Evolutionary conservation across 2,888 invertebrate species (phyloP).

Genomic region (Epinotia brunnichana): DNA sequence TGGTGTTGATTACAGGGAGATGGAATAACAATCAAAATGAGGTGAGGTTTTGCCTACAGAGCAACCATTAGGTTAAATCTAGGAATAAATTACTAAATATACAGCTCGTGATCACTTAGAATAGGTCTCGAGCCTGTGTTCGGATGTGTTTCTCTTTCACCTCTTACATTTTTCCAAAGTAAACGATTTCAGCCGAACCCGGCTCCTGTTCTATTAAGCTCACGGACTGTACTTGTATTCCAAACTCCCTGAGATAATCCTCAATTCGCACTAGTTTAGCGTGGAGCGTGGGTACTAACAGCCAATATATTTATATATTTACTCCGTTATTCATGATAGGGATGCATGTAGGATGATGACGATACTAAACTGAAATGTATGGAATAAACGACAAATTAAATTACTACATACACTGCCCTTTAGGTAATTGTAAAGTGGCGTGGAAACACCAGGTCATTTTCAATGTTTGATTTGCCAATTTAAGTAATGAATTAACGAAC

Average conservation of each 20-base stretch:
- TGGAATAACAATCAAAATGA: background rate
- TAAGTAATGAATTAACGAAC: background rate
- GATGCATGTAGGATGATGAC: background rate
- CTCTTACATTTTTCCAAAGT: no score
- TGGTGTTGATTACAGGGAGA: background rate
- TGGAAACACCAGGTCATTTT: constrained; percentile 4
- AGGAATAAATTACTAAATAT: background rate
- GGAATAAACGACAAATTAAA: background rate
- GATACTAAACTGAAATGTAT: background rate
- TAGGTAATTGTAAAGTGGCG: constrained; percentile 7
- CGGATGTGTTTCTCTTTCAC: no score
- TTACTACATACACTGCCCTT: background rate
- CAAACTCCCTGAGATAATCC: background rate
- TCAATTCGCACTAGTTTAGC: background rate
- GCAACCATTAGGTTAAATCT: background rate
- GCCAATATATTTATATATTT: no score
- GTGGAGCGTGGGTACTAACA: no score
- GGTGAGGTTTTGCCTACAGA: background rate
- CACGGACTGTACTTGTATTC: background rate
- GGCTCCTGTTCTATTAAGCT: no score
- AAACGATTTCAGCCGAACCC: no score
- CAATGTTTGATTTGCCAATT: background rate
- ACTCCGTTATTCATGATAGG: no score
- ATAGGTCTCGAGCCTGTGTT: no score
- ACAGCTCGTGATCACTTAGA: no score